Evolutionary conservation across 2,797 vertebrate species (phyloP).

Genomic region (Periparus ater): DNA sequence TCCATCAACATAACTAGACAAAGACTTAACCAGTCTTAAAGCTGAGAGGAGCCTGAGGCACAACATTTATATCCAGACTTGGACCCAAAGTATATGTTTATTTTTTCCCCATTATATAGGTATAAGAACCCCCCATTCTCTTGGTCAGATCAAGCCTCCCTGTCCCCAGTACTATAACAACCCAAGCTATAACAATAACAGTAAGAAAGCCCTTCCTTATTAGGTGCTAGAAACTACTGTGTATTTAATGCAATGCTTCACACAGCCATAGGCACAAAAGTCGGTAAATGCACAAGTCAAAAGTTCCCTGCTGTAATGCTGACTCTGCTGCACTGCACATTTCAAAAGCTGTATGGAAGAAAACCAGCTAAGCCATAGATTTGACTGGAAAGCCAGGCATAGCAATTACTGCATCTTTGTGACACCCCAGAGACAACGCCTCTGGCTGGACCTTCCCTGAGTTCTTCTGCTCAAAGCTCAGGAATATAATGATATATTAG

Average conservation of each 20-base stretch:
- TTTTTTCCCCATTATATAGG: constrained; percentile 21
- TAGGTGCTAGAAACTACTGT: constrained; percentile 61
- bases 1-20: not conserved
- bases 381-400: not conserved
- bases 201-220: constrained; percentile 59
- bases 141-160: constrained; percentile 33
- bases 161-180: constrained; percentile 50
- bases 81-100: constrained; percentile 6
- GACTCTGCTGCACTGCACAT: not conserved
- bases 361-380: not conserved
- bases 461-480: not conserved
- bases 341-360: not conserved
- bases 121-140: not conserved
- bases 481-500: not conserved
- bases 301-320: not conserved
- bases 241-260: constrained; percentile 27
- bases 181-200: constrained; percentile 60
- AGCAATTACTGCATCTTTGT: not conserved
- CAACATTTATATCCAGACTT: constrained; percentile 16
- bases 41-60: constrained; percentile 8
- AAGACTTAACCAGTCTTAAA: constrained; percentile 29
- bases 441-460: not conserved
- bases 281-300: constrained; percentile 29
- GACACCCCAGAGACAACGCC: not conserved
- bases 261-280: constrained; percentile 25